Percentiles rank a stretch among this genome's conserved stretches.
Evolutionary conservation across 2,113 vertebrate genomes (phyloP).

Genomic region (Collichthys lucidus): DNA sequence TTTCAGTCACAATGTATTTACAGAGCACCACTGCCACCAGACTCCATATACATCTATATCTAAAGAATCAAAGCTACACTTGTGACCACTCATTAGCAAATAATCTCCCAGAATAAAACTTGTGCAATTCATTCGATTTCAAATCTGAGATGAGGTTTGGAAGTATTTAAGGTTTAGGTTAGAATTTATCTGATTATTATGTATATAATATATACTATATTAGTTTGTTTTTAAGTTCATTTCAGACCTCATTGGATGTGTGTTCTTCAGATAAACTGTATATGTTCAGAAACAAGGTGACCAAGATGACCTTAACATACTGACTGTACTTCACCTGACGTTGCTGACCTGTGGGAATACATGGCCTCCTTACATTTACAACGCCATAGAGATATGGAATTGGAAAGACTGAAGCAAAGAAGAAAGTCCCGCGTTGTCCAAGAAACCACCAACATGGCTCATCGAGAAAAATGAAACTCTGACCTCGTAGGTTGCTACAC

Average conservation of each 20-base stretch:
- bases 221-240: not conserved
- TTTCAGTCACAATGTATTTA: not conserved
- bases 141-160: not conserved
- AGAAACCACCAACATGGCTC: not conserved
- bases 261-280: not conserved
- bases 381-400: not conserved
- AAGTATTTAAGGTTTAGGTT: not conserved
- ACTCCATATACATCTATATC: not conserved
- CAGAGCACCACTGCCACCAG: not conserved
- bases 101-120: not conserved
- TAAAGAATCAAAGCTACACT: not conserved
- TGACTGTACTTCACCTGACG: not conserved
- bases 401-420: not conserved
- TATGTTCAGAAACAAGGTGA: not conserved
- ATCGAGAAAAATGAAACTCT: not conserved
- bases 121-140: not conserved
- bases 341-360: not conserved
- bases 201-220: too few relatives aligned
- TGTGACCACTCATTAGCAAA: slow-evolving; percentile 7
- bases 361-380: not conserved
- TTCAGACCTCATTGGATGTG: not conserved
- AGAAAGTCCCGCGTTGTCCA: not conserved
- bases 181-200: not conserved
- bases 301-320: not conserved
- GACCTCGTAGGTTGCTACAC: slow-evolving; percentile 15